These are phyloP conservation scores for Adelosebastes latens DNA, from an alignment of 2,797 vertebrate species.

Conservation along the genomic window DNA sequence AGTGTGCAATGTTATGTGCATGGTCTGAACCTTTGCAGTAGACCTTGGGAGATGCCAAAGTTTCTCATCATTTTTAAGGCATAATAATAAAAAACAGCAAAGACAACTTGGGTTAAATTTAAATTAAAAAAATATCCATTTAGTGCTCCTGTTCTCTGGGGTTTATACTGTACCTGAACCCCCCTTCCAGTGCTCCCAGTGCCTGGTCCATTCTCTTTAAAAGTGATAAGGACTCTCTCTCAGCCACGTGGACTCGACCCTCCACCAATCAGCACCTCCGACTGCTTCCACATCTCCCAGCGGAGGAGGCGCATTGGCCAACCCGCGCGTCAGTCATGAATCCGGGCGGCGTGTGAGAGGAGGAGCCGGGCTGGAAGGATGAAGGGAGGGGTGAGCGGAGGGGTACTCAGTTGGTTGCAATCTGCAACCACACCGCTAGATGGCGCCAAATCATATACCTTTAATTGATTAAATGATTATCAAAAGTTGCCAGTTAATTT, in stretches of 20 bases:
- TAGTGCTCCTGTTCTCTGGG: neutral
- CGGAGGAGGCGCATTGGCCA: constrained; percentile 63
- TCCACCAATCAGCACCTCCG: constrained; percentile 41
- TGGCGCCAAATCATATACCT: too few relatives aligned
- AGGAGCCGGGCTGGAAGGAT: constrained; percentile 37
- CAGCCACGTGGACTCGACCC: neutral
- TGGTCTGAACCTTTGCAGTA: neutral
- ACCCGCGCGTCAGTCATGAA: constrained; percentile 53
- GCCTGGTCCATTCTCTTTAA: neutral
- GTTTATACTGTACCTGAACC: neutral
- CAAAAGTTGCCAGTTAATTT: neutral
- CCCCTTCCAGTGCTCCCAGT: neutral
- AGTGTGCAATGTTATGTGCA: neutral
- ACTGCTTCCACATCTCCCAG: neutral
- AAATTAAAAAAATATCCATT: neutral
- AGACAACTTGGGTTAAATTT: neutral
- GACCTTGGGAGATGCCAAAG: neutral
- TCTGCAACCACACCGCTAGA: too few relatives aligned
- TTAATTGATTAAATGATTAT: neutral
- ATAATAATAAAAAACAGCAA: neutral
- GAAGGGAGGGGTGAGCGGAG: too few relatives aligned
- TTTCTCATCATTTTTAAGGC: neutral
- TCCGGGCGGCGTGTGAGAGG: constrained; percentile 35
- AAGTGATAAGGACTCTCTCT: neutral
- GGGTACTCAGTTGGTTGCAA: too few relatives aligned